These are phyloP conservation scores for Myripristis jacobus DNA, from an alignment of 2,797 vertebrate species.

Conservation along the genomic window DNA sequence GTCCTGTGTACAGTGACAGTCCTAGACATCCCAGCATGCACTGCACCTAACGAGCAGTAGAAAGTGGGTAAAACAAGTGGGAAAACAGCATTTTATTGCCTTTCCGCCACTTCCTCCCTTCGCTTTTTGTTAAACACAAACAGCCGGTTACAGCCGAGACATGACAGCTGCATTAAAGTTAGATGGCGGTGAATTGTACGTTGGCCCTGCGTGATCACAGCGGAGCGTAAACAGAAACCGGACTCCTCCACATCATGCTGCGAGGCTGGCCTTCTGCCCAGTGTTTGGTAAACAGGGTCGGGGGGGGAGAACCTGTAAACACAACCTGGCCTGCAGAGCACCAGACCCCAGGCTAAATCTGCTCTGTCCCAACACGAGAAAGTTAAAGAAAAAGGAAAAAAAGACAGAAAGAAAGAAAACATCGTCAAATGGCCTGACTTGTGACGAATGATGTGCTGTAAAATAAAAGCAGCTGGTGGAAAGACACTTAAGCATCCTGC, in stretches of 20 bases:
- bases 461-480: too few relatives aligned
- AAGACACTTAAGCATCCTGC: too few relatives aligned
- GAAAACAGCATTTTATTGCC: neutral
- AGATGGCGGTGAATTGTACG: constrained; percentile 28
- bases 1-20: too few relatives aligned
- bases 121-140: constrained; percentile 1
- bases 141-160: constrained; percentile 15
- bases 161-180: constrained; percentile 47
- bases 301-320: neutral
- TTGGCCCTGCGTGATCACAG: constrained; percentile 25
- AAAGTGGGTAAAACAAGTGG: neutral
- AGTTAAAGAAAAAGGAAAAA: too few relatives aligned
- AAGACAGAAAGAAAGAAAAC: too few relatives aligned
- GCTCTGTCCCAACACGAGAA: neutral
- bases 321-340: constrained; percentile 5
- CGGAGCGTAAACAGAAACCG: constrained; percentile 47
- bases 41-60: neutral
- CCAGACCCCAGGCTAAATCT: neutral
- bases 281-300: constrained; percentile 56
- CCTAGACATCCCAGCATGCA: neutral
- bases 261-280: constrained; percentile 41
- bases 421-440: too few relatives aligned
- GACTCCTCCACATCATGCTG: constrained; percentile 28
- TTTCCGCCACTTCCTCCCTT: neutral
- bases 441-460: too few relatives aligned